Evolutionary conservation across 2,888 invertebrate species (phyloP).

Genomic region (Scaptomyza reducta): DNA sequence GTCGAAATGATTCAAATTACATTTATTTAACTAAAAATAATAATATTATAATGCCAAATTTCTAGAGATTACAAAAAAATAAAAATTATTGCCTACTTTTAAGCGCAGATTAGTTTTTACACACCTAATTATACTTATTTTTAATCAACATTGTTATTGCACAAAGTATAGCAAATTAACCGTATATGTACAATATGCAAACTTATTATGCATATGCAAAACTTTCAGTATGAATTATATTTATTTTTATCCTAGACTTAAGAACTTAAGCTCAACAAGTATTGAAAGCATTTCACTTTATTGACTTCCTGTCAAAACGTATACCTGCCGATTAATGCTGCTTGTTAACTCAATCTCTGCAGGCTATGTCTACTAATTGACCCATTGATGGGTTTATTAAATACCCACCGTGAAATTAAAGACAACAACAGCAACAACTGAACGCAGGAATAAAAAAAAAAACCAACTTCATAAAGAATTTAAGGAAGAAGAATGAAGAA

Average conservation of each 20-base stretch:
- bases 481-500: neutral
- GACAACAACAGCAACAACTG: constrained; percentile 21
- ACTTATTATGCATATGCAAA: no score
- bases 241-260: no score
- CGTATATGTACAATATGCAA: no score
- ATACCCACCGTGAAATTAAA: constrained; percentile 33
- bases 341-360: constrained; percentile 35
- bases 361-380: constrained; percentile 60
- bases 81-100: neutral
- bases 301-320: neutral
- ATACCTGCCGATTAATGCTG: neutral
- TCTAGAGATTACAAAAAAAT: no score
- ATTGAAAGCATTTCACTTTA: neutral
- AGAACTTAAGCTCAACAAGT: neutral
- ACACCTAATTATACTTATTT: no score
- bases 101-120: neutral
- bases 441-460: constrained; percentile 4
- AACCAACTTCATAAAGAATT: constrained; percentile 2
- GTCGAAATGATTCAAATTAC: no score
- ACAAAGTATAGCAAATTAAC: neutral
- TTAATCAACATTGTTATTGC: neutral
- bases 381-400: constrained; percentile 72
- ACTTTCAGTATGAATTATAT: neutral
- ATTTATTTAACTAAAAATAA: no score
- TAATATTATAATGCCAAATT: no score